Evolutionary conservation across 2,113 vertebrate genomes (phyloP).

Genomic region (Castor canadensis): DNA sequence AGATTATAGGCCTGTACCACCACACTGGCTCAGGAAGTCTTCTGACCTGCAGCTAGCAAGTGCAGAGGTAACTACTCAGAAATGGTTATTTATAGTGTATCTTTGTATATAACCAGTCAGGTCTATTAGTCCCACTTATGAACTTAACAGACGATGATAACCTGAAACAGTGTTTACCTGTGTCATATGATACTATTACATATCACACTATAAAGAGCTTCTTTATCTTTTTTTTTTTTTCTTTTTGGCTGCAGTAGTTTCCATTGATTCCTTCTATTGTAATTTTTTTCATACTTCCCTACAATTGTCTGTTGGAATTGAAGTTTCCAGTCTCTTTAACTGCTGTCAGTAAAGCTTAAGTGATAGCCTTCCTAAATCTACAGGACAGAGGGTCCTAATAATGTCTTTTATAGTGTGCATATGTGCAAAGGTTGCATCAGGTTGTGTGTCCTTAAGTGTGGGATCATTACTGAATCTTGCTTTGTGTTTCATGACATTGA

Average conservation of each 20-base stretch:
- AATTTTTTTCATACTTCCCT: too few species aligned
- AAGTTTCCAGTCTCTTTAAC: neutral
- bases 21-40: neutral
- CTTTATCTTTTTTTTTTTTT: neutral
- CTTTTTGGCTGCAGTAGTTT: neutral
- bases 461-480: neutral
- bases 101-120: neutral
- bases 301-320: too few species aligned
- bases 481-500: neutral
- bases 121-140: neutral
- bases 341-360: neutral
- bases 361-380: neutral
- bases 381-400: neutral
- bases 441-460: neutral
- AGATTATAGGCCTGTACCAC: too few species aligned
- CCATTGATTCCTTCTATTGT: neutral
- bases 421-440: neutral
- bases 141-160: neutral
- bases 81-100: neutral
- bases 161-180: neutral
- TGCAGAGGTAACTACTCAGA: neutral
- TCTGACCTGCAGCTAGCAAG: neutral
- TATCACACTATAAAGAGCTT: neutral
- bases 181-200: neutral
- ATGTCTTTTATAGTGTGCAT: too few species aligned